Evolutionary conservation across 2,888 invertebrate species (phyloP), one percentile per base, ranked within the genome.

Genomic region (Athetis lepigone): DNA sequence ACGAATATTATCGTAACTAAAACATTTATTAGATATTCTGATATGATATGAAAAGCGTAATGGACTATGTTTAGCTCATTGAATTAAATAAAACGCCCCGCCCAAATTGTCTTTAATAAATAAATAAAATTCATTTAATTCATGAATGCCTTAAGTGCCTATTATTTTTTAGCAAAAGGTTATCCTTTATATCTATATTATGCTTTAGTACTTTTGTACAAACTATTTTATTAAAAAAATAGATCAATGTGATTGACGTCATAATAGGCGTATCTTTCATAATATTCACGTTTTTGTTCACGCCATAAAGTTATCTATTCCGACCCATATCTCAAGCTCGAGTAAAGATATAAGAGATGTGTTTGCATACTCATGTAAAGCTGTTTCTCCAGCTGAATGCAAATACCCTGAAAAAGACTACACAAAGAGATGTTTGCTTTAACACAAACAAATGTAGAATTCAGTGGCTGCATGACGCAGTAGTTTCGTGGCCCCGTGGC

Each of bases 401-500:
- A 51, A 66, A 66, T 51, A 42, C 27, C 25, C 58, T 46, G 19
- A 47, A 50, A 64, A 40, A 58, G 40, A 70, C 45, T 50, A 36
- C 57, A 61, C 39, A 47, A 55, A 19, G 21, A 63, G n/a, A 37
- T 36, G 33, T 50, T 37, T 27, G 49, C 19, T 59, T 39, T 49
- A 60, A 33, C 50, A 55, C 37, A 64, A 60, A 65, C 11, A 45
- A 59, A 60, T 65, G 46, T 52, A 33, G 40, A 65, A 60, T 56
- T 58, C 45, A 45, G 56, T 33, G 70, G 43, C 37, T 60, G 64
- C 55, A 63, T 73, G 65, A 70, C 42, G 49, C 42, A 29, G 50
- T 66, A 63, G 73, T 72, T 66, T 59, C 21, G 58, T 63, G 65
- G 60, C 42, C 52, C 27, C 21, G 42, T 21, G 46, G 49, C 49